These are phyloP conservation scores for Psettodes erumei DNA, from an alignment of 2,113 vertebrate genomes.

Conservation along the genomic window DNA sequence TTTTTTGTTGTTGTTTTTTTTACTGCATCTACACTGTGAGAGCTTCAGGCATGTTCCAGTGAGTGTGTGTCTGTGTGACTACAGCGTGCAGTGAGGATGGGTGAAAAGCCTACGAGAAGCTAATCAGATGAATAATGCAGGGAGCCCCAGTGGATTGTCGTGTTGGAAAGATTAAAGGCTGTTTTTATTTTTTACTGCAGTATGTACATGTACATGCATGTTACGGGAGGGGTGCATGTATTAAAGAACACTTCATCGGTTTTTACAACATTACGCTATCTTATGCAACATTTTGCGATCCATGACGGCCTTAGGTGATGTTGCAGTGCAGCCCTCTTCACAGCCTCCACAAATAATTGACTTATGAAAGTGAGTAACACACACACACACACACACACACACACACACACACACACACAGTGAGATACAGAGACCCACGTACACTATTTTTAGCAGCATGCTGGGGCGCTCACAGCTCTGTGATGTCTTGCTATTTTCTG, in stretches of 20 bases:
- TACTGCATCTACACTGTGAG: not conserved
- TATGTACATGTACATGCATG: not conserved
- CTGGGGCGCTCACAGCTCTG: constrained; percentile 21
- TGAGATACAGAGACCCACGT: constrained; percentile 18
- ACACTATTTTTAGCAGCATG: constrained; percentile 50
- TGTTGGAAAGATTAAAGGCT: constrained; percentile 38
- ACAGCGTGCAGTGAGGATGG: constrained; percentile 4
- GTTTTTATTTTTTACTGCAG: not conserved
- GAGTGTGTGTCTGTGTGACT: not conserved
- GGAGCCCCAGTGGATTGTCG: constrained; percentile 13
- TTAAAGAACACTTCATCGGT: not conserved
- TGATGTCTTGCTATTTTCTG: constrained; percentile 42
- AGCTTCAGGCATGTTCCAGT: constrained; percentile 11
- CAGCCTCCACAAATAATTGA: constrained; percentile 63
- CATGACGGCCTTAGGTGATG: constrained; percentile 19
- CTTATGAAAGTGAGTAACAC: constrained; percentile 41
- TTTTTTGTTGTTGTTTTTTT: too few species aligned
- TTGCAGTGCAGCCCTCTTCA: constrained; percentile 29
- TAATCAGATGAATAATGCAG: constrained; percentile 68
- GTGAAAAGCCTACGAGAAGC: constrained; percentile 37
- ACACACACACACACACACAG: constrained; percentile 13
- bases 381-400: constrained; percentile 8
- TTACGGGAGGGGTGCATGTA: too few species aligned
- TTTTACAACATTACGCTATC: constrained; percentile 11
- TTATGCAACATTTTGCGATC: constrained; percentile 25